Base-by-base conservation (phyloP, 1,140 invertebrate genomes). In the Periplaneta americana region DNA sequence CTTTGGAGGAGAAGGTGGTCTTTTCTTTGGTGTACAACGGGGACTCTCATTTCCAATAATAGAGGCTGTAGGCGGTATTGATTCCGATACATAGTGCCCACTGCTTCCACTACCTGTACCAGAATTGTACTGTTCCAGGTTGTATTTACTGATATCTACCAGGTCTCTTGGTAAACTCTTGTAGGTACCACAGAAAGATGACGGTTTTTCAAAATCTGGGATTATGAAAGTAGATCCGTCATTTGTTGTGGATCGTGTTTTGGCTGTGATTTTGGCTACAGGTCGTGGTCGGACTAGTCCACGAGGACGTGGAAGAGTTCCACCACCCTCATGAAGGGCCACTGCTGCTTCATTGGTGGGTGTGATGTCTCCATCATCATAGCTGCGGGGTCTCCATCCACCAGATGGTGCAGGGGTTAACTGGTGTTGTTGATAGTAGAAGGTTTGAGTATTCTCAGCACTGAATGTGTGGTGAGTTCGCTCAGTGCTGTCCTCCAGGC, bases 341-440 rank as follows among this genome's bases (percentile, higher is more conserved):
- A 90, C 82, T 37, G 89, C 86, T 0, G 89, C 90, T 88, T 97
- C 95, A 86, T 96, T 96, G 79, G 96, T 97, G 3, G 95, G 95
- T 33, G 95, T 96, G 75, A 96, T 93, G 87, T 97, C 96, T 31
- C 95, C 96, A 86, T 97, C 96, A 86, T 97, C 96, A 86, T 96
- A 97, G 78, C 95, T 95, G 81, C 95, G 91, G 36, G 91, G 90
- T 83, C 96, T 91, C 94, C 96, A 97, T 31, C 88, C 88, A 28
- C 89, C 82, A 66, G 48, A 66, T 0, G 85, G 82, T 74, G 87
- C 88, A 2, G 85, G 84, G 48, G 87, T 86, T n/a, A 81, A 1
- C 22, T 66, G 48, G 86, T 87, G 85, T 78, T 89, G 88, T 77
- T 89, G 88, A 83, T 92, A 87, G 85, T 87, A 88, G 85, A 88